These are phyloP conservation scores for Chelonoidis abingdonii DNA, from an alignment of 2,113 vertebrate species.

Conservation along the genomic window DNA sequence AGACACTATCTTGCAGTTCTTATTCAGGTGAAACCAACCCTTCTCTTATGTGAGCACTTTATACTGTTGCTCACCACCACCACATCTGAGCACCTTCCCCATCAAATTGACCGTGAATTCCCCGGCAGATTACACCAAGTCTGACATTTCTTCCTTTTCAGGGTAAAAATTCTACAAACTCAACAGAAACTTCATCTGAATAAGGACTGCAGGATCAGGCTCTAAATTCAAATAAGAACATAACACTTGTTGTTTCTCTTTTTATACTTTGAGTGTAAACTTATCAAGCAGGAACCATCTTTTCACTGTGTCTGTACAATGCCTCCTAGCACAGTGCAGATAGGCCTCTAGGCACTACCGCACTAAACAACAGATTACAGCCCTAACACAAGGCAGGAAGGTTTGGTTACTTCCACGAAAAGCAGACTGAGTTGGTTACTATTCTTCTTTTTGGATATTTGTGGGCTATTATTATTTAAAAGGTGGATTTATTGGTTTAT, in stretches of 20 bases:
- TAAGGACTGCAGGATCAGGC: background rate
- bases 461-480: background rate
- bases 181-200: background rate
- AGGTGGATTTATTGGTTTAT: background rate
- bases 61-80: background rate
- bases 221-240: accelerated
- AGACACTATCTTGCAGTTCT: background rate
- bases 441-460: background rate
- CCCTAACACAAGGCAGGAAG: background rate
- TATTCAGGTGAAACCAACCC: accelerated
- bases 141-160: background rate
- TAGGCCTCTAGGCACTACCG: background rate
- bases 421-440: background rate
- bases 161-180: accelerated
- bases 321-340: background rate
- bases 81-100: background rate
- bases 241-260: background rate
- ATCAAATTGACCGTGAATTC: background rate
- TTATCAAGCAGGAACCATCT: background rate
- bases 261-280: background rate
- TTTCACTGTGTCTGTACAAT: accelerated
- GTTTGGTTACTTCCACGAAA: background rate
- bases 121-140: background rate
- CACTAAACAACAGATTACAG: background rate
- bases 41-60: background rate